A percentile compares a stretch with the other conserved stretches of the same genome.
These are phyloP conservation scores for Lepidocyrtinus sp. DNA, from an alignment of 2,888 invertebrate species.

Conservation along the genomic window DNA sequence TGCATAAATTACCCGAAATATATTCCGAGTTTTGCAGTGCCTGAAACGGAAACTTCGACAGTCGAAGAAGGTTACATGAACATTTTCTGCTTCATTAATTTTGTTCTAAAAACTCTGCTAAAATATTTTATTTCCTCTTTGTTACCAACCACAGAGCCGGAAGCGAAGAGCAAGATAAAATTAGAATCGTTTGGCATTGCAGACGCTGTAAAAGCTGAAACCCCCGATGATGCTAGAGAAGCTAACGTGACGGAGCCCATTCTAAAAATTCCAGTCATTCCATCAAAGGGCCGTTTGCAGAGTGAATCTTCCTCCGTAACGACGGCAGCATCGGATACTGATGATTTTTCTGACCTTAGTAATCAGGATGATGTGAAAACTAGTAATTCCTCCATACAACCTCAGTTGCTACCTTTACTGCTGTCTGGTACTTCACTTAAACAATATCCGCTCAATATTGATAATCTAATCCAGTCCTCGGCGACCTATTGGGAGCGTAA, in stretches of 20 bases:
- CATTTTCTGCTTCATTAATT: too few species aligned
- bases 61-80: constrained; percentile 4
- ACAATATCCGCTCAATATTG: constrained; percentile 29
- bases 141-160: background rate
- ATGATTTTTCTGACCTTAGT: constrained; percentile 21
- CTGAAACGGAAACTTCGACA: background rate
- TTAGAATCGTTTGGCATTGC: background rate
- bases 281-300: constrained; percentile 12
- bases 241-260: constrained; percentile 26
- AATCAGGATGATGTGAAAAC: background rate
- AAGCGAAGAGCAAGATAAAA: background rate
- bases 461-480: constrained; percentile 41
- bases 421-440: constrained; percentile 14
- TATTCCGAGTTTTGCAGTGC: constrained; percentile 63
- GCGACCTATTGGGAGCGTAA: constrained; percentile 42
- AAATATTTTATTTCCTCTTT: background rate
- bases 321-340: constrained; percentile 27
- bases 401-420: background rate
- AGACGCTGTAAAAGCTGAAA: background rate
- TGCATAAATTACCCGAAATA: constrained; percentile 67
- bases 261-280: constrained; percentile 46
- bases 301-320: constrained; percentile 35
- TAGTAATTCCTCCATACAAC: too few species aligned
- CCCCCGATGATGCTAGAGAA: background rate
- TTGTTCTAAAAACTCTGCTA: background rate